phyloP scores from a whole-genome alignment of 2,113 vertebrate genomes.

The Cyanocitta stelleri region DNA sequence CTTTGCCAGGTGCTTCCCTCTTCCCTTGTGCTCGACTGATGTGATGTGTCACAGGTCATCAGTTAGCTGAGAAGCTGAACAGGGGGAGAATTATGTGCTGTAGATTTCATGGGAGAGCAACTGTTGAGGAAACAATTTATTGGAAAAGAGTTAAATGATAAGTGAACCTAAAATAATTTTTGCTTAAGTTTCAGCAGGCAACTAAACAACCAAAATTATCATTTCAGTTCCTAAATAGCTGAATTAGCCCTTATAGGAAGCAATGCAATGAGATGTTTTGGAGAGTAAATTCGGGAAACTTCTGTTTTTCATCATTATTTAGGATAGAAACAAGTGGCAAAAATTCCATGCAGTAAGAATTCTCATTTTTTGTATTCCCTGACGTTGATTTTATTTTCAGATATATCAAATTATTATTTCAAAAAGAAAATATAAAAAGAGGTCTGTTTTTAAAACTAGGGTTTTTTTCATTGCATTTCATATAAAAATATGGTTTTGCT shows the following conservation, averaged over 20 bases:
- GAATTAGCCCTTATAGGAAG: not conserved
- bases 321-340: not conserved
- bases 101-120: not conserved
- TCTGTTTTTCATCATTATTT: not conserved
- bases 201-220: not conserved
- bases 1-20: not conserved
- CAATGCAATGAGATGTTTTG: not conserved
- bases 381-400: not conserved
- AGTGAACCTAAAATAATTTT: not conserved
- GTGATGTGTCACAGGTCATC: too few species aligned
- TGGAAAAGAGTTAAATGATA: not conserved
- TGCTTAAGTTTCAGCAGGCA: not conserved
- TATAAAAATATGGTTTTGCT: not conserved
- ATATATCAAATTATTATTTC: not conserved
- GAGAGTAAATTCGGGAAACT: not conserved
- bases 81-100: not conserved
- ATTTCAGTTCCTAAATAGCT: not conserved
- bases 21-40: not conserved
- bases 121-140: not conserved
- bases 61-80: not conserved
- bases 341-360: not conserved
- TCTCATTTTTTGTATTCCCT: not conserved
- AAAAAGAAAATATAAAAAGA: not conserved
- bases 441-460: not conserved
- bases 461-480: not conserved